Evolutionary conservation across 2,888 invertebrate genomes (phyloP), one percentile per base, ranked within the genome.

Genomic region (Bellardia bayeri): DNA sequence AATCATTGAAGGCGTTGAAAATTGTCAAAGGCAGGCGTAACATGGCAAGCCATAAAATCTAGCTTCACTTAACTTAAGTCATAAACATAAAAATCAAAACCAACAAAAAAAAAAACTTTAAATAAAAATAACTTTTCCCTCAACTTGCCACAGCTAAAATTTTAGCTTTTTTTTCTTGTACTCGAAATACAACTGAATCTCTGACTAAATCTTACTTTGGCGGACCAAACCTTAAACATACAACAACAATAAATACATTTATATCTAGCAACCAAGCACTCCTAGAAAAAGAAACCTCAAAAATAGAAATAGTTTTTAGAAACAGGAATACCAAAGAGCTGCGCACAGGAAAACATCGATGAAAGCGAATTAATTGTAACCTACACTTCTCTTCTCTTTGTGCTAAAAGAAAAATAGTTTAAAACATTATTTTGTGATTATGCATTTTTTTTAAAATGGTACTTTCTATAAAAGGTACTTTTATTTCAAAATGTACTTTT

Each of bases 21-120:
- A 85, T 85, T 87, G 84, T 87, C 87, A 87, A 84, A 87, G 81
- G 87, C 87, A 85, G 87, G 84, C 84, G 87, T 85, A 87, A 87
- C 84, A 82, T 87, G 84, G 87, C 84, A 85, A 87, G 56, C 63
- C 72, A 63, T 78, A 81, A 58, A 75, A 68, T 56, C 76, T 30
- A 56, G 63, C 76, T 76, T 30, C 40, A 37, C 40, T 75, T 81
- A 45, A 61, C 69, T 76, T 33, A 78, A 84, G 76, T 72, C 81
- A 74, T 76, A 81, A 87, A 87, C 79, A 84, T 56, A 33, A 72
- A 82, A 76, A 58, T 56, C 49, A 68, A 61, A 11, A 75, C 63
- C 49, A n/a, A 37, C 13, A 56, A 56, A 11, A 30, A 6, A 23
- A 23, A 42, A 14, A 37, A 14, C 13, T 42, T n/a, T 42, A 79